These are phyloP conservation scores for Eutolmus rufibarbis DNA, from an alignment of 2,888 invertebrate species.

Conservation along the genomic window DNA sequence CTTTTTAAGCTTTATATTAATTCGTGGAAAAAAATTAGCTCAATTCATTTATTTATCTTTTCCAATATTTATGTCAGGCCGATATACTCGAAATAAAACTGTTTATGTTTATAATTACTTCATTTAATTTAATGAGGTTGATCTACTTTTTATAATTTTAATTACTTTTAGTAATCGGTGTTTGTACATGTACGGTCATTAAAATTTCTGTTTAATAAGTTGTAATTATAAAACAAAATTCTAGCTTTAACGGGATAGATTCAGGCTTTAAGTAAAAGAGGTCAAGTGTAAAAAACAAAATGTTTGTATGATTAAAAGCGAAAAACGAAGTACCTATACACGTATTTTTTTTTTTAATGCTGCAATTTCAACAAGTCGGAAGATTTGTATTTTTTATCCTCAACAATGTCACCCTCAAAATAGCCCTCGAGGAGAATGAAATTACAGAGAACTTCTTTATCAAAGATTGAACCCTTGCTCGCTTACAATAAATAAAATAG, in stretches of 20 bases:
- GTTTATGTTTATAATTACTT: background rate
- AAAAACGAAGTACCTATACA: too few species aligned
- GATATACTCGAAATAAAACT: background rate
- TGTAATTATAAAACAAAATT: background rate
- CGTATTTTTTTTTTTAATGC: background rate
- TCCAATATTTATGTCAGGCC: background rate
- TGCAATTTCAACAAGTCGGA: background rate
- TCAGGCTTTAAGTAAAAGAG: too few species aligned
- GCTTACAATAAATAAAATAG: background rate
- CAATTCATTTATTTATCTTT: background rate
- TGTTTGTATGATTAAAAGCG: too few species aligned
- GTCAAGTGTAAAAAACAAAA: too few species aligned
- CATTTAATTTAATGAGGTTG: background rate
- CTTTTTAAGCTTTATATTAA: background rate
- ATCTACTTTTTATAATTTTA: background rate
- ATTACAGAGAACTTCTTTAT: background rate
- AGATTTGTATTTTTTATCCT: background rate
- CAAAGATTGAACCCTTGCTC: background rate
- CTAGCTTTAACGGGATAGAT: too few species aligned
- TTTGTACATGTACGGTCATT: background rate
- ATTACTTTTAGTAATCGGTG: background rate
- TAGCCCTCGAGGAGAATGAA: background rate
- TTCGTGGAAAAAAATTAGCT: background rate
- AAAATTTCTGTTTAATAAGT: background rate
- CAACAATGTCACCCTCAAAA: background rate